These are phyloP conservation scores for Muscicapa comitata DNA, from an alignment of 2,797 vertebrate species.

Conservation along the genomic window DNA sequence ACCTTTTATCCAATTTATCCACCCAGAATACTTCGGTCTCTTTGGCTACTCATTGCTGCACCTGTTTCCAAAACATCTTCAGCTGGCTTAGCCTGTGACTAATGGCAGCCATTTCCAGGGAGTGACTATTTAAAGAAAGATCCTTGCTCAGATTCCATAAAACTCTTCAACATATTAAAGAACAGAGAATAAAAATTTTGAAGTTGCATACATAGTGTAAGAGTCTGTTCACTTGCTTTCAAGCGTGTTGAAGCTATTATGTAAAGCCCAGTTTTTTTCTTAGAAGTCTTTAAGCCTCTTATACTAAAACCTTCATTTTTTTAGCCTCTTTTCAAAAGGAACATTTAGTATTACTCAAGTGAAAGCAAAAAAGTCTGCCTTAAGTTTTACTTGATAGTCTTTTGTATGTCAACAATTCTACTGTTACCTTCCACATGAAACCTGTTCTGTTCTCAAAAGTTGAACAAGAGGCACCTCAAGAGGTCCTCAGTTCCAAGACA, in stretches of 20 bases:
- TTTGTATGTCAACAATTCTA: background rate
- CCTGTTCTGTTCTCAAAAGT: background rate
- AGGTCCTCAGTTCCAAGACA: background rate
- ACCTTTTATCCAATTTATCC: background rate
- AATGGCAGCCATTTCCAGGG: conserved; percentile 35
- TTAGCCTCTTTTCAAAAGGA: conserved; percentile 20
- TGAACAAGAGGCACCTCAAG: background rate
- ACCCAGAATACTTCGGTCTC: background rate
- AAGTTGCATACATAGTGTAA: background rate
- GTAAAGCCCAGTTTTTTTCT: background rate
- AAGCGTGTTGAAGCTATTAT: background rate
- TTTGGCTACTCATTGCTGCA: conserved; percentile 11
- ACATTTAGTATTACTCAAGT: conserved; percentile 2
- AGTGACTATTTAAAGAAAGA: conserved; percentile 53
- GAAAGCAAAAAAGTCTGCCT: background rate
- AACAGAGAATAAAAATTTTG: background rate
- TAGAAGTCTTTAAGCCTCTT: conserved; percentile 33
- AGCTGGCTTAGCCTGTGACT: conserved; percentile 28
- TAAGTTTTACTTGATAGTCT: background rate
- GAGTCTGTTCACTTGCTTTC: background rate
- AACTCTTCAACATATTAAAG: background rate
- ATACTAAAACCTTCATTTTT: conserved; percentile 11
- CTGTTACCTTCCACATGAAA: background rate
- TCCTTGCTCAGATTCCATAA: background rate
- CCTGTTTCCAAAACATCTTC: conserved; percentile 48